These are phyloP conservation scores for Premnoplex brunnescens DNA, from an alignment of 2,797 vertebrate species.

Conservation along the genomic window DNA sequence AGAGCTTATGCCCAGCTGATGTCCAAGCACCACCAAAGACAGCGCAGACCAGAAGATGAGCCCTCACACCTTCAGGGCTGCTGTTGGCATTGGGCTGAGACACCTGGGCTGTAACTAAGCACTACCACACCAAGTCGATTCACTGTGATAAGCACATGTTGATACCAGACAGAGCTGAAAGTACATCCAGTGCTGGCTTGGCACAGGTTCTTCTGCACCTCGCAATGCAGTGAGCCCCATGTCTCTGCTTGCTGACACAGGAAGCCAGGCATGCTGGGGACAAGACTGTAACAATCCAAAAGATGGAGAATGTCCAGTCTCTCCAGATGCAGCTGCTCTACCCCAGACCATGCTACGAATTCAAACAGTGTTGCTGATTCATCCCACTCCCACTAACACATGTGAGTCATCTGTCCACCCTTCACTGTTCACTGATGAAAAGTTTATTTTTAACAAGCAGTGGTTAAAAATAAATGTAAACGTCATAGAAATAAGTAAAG, in stretches of 20 bases:
- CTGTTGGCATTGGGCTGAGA: not conserved
- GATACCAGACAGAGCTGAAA: not conserved
- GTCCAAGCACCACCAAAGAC: not conserved
- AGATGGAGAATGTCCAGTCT: not conserved
- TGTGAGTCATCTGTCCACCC: conserved; percentile 52
- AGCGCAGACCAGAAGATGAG: accelerated
- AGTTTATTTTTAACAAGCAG: conserved; percentile 60
- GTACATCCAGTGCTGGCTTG: not conserved
- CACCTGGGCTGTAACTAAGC: not conserved
- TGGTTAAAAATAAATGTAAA: conserved; percentile 60
- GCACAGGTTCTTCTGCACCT: not conserved
- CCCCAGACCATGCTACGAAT: not conserved
- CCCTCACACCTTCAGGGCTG: not conserved
- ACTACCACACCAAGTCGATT: not conserved
- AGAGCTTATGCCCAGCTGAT: not conserved
- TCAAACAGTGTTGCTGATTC: conserved; percentile 8
- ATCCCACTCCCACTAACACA: conserved; percentile 43
- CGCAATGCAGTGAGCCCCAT: accelerated
- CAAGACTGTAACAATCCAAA: not conserved
- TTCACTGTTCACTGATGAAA: conserved; percentile 38
- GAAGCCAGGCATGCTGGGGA: not conserved
- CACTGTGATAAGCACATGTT: not conserved
- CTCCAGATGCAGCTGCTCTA: conserved; percentile 1
- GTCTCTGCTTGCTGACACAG: not conserved
- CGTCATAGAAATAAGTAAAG: conserved; percentile 25